Evolutionary conservation across 1,140 invertebrate genomes (phyloP), one percentile per base, ranked within the genome.

Genomic region (Octopus bimaculoides): DNA sequence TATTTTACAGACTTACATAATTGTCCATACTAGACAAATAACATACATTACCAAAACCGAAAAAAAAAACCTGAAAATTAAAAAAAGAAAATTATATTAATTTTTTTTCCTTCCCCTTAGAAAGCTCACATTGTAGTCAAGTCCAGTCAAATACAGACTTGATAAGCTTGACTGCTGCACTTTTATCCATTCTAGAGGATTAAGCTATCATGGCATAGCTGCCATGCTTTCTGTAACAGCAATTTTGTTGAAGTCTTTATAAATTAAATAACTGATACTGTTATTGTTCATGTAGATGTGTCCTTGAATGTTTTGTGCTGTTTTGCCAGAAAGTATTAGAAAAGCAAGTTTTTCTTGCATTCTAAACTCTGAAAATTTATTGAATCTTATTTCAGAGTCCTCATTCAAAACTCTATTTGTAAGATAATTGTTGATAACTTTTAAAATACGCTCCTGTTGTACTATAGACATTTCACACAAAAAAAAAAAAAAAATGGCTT

Each of bases 251-350:
- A 75, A 75, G 74, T 75, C 74, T 52, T 53, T 75, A 66, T 66
- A 75, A 75, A 75, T 75, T 75, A 75, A 75, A 75, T 53, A 41
- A 75, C 74, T 52, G 52, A 17, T 75, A 75, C 74, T 75, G 74
- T 75, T 75, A 75, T 75, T 75, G 74, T 75, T 75, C 52, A 75
- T 75, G 74, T 75, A 53, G 52, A 53, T 52, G 74, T 75, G 74
- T 75, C 74, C 52, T 75, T 75, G 52, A 14, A 74, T 74, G 73
- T 75, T 75, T 52, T 75, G 74, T 75, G 52, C 26, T 75, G 74
- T 75, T 75, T 53, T 53, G 52, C 74, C 74, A 52, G 52, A 75
- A 75, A 75, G 74, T 75, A 75, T 75, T 75, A 75, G 74, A 17
- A 20, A 75, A 9, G 41, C 61, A 66, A 66, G 12, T 14, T 66